phyloP scores from a whole-genome alignment of 1,140 invertebrate species.

The Hycleus cichorii region DNA sequence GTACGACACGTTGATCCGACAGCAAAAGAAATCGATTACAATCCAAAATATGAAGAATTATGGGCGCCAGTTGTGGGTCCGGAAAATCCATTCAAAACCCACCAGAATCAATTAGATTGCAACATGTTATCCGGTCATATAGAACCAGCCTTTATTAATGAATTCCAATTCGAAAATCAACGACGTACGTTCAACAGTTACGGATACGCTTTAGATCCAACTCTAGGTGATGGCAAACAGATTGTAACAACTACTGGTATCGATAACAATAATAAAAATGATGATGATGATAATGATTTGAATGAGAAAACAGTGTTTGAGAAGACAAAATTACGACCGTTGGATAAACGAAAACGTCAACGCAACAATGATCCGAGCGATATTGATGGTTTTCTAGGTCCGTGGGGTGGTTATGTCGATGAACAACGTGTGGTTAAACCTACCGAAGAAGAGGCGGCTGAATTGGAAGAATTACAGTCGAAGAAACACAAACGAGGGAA shows the following conservation, averaged over 20 bases:
- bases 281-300: conserved; percentile 20
- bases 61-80: conserved; percentile 89
- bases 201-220: conserved; percentile 94
- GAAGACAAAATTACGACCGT: conserved; percentile 58
- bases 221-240: conserved; percentile 63
- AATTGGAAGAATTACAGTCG: conserved; percentile 88
- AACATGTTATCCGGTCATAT: conserved; percentile 94
- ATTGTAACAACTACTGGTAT: conserved; percentile 52
- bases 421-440: conserved; percentile 85
- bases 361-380: conserved; percentile 88
- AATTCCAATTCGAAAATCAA: conserved; percentile 98
- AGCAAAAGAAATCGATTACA: conserved; percentile 75
- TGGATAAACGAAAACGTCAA: conserved; percentile 84
- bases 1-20: conserved; percentile 60
- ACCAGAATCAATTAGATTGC: conserved; percentile 76
- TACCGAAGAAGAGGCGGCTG: conserved; percentile 83
- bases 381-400: conserved; percentile 91
- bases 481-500: conserved; percentile 84
- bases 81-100: conserved; percentile 83
- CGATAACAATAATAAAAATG: conserved; percentile 53
- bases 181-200: conserved; percentile 90
- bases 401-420: conserved; percentile 93
- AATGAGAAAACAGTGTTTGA: conserved; percentile 82
- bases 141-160: conserved; percentile 90
- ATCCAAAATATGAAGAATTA: conserved; percentile 94